These are phyloP conservation scores for Pharmacophagus antenor DNA, from an alignment of 2,888 invertebrate species.

Conservation along the genomic window DNA sequence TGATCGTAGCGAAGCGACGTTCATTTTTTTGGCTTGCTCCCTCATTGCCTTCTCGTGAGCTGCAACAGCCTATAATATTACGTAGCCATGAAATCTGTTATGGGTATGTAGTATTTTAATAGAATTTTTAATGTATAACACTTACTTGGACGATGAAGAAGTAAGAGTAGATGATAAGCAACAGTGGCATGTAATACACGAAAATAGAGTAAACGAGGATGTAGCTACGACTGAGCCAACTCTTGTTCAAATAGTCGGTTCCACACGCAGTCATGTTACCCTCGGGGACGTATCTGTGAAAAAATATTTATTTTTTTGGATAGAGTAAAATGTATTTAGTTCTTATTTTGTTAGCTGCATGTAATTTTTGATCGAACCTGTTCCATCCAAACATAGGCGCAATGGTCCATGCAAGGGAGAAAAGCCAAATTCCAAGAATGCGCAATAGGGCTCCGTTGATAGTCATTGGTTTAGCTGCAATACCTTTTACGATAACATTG, in stretches of 20 bases:
- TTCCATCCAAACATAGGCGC: conserved; percentile 94
- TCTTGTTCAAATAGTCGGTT: conserved; percentile 90
- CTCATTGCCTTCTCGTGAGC: conserved; percentile 93
- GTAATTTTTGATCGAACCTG: conserved; percentile 67
- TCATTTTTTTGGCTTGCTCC: conserved; percentile 96
- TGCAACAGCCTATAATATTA: conserved; percentile 83
- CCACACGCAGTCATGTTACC: conserved; percentile 97
- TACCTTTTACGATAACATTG: conserved; percentile 95
- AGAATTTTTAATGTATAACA: conserved; percentile 33
- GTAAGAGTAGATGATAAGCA: conserved; percentile 92
- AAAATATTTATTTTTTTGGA: conserved; percentile 10
- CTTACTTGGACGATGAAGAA: conserved; percentile 90
- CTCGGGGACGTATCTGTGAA: conserved; percentile 92
- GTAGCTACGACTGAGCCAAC: conserved; percentile 89
- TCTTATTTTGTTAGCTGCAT: background rate
- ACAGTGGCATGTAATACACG: conserved; percentile 88
- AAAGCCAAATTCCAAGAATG: conserved; percentile 89
- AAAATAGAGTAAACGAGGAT: conserved; percentile 89
- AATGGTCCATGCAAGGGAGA: conserved; percentile 89
- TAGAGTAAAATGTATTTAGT: background rate
- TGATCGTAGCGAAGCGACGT: conserved; percentile 92
- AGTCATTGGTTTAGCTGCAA: conserved; percentile 91
- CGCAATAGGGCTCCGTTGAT: conserved; percentile 89
- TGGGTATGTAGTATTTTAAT: background rate
- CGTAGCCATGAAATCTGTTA: background rate